phyloP scores from a whole-genome alignment of 2,888 invertebrate species.

The Orthonevra nobilis region DNA sequence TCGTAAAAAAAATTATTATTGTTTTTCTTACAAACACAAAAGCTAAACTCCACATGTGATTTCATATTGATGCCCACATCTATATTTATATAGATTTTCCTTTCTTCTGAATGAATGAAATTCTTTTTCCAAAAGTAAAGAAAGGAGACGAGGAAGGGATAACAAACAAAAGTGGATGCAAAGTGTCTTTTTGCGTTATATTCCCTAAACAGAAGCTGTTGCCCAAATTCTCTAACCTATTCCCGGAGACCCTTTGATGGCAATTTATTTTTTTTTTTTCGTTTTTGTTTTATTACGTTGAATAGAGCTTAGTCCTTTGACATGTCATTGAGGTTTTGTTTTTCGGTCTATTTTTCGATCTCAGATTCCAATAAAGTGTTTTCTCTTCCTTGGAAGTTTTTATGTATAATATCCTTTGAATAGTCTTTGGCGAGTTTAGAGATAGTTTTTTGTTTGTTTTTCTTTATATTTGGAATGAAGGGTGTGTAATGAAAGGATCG shows the following conservation, averaged over 20 bases:
- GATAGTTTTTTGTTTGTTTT: not conserved
- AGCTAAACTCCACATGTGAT: not conserved
- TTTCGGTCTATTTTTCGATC: constrained; percentile 7
- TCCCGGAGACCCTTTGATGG: constrained; percentile 30
- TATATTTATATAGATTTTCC: not conserved
- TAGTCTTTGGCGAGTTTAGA: constrained; percentile 8
- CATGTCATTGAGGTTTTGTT: constrained; percentile 20
- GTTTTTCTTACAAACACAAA: not conserved
- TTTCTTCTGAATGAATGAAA: not conserved
- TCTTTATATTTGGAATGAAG: no score
- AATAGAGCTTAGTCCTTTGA: constrained; percentile 46
- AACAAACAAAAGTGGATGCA: constrained; percentile 37
- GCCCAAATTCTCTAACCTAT: constrained; percentile 38
- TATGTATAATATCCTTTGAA: constrained; percentile 28
- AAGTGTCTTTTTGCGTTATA: constrained; percentile 43
- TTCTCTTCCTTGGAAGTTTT: constrained; percentile 9
- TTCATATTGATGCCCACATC: not conserved
- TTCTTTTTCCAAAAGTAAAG: constrained; percentile 7
- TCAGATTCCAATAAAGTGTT: constrained; percentile 26
- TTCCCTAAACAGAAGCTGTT: constrained; percentile 30
- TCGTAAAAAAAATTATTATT: constrained; percentile 9
- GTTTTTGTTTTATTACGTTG: constrained; percentile 45
- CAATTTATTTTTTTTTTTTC: no score
- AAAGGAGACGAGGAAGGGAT: constrained; percentile 3
- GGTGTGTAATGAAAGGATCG: no score